phyloP scores from a whole-genome alignment of 1,140 invertebrate genomes.

The Euwallacea fornicatus region DNA sequence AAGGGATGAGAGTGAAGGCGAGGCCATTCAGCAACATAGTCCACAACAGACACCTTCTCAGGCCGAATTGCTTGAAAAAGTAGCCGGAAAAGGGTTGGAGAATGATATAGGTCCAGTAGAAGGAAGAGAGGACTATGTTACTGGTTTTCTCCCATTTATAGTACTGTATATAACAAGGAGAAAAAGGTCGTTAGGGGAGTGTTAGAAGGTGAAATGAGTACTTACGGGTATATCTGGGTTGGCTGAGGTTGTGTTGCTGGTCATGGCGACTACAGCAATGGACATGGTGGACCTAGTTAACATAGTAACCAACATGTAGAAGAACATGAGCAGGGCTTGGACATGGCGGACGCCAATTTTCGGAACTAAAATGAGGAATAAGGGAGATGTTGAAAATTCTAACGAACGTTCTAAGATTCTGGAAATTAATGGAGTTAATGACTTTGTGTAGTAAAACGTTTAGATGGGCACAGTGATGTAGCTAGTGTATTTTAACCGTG shows the following conservation, averaged over 20 bases:
- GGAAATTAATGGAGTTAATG: neutral
- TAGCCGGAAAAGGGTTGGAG: conserved; percentile 31
- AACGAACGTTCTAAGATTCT: neutral
- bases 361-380: conserved; percentile 18
- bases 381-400: neutral
- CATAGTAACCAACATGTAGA: conserved; percentile 30
- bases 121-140: conserved; percentile 28
- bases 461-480: neutral
- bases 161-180: conserved; percentile 30
- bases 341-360: conserved; percentile 35
- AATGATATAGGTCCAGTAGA: conserved; percentile 34
- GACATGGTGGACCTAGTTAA: conserved; percentile 36
- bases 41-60: conserved; percentile 10
- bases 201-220: neutral
- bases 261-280: conserved; percentile 41
- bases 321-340: conserved; percentile 36
- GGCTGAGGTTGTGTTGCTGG: conserved; percentile 21
- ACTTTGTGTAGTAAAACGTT: neutral
- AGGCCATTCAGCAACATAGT: conserved; percentile 28
- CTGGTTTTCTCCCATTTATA: conserved; percentile 57
- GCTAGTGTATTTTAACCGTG: too few species aligned
- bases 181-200: too few species aligned
- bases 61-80: conserved; percentile 31
- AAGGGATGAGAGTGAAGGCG: conserved; percentile 28
- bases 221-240: conserved; percentile 42